These are phyloP conservation scores for Carassius auratus DNA, from an alignment of 2,113 vertebrate species.

Conservation along the genomic window DNA sequence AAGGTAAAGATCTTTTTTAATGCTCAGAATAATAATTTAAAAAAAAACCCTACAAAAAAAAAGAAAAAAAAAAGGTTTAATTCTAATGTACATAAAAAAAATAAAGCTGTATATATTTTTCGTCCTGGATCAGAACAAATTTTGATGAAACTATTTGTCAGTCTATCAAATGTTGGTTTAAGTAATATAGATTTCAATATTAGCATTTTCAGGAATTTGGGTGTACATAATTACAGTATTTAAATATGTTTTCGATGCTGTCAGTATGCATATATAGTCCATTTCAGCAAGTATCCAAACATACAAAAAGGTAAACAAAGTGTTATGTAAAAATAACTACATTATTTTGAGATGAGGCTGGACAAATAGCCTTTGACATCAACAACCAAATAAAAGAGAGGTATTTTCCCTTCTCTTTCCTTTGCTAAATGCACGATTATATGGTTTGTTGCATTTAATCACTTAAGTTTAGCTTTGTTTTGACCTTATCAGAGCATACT, in stretches of 20 bases:
- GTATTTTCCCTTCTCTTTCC: background rate
- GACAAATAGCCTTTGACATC: conserved; percentile 4
- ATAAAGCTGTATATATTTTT: too few species aligned
- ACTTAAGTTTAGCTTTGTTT: conserved; percentile 16
- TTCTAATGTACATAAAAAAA: background rate
- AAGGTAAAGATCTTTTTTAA: too few species aligned
- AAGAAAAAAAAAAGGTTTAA: too few species aligned
- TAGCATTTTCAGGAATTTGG: background rate
- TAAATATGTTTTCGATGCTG: background rate
- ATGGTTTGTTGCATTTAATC: conserved; percentile 17
- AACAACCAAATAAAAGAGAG: background rate
- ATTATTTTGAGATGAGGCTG: background rate
- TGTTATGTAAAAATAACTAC: background rate
- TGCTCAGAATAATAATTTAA: too few species aligned
- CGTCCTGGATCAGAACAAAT: too few species aligned
- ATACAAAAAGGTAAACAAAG: background rate
- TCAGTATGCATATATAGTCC: background rate
- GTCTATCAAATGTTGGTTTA: background rate
- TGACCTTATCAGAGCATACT: conserved; percentile 15
- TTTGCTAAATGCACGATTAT: background rate
- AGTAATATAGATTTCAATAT: background rate
- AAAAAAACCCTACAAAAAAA: too few species aligned
- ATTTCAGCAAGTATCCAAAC: background rate
- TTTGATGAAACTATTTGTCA: too few species aligned
- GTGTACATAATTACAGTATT: background rate